Evolutionary conservation across 2,113 vertebrate species (phyloP).

Genomic region (Dasypus novemcinctus): DNA sequence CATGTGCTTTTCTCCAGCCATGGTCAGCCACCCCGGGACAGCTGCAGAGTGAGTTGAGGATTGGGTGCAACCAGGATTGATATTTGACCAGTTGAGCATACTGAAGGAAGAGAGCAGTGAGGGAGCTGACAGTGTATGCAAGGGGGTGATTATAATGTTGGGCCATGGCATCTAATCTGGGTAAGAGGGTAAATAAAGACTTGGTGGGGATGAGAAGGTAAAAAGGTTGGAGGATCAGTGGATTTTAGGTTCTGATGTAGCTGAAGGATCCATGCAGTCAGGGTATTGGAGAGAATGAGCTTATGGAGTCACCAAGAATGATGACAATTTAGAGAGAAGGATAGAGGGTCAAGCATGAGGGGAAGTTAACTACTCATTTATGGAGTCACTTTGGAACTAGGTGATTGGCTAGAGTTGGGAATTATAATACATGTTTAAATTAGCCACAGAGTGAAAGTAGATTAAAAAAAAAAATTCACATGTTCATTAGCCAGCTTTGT

Average conservation of each 20-base stretch:
- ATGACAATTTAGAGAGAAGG: background rate
- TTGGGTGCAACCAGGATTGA: background rate
- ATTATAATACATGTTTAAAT: background rate
- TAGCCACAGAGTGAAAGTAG: background rate
- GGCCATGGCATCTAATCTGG: background rate
- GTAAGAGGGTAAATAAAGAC: background rate
- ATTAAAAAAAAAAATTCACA: background rate
- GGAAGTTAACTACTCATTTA: background rate
- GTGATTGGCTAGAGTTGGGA: background rate
- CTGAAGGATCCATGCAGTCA: background rate
- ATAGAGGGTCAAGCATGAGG: background rate
- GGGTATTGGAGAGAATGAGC: background rate
- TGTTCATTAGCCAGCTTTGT: background rate
- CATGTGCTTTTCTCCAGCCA: background rate
- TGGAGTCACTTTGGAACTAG: background rate
- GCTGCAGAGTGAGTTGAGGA: background rate
- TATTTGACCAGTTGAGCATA: background rate
- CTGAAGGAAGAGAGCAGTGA: background rate
- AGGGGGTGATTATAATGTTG: rapidly evolving
- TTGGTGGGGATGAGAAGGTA: background rate
- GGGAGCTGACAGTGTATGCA: background rate
- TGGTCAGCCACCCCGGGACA: too few relatives aligned
- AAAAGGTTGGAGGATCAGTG: too few relatives aligned
- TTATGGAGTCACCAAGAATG: background rate
- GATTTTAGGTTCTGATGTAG: background rate